Conservation (phyloP, 2,113 vertebrate genomes). For the Tursiops truncatus region DNA sequence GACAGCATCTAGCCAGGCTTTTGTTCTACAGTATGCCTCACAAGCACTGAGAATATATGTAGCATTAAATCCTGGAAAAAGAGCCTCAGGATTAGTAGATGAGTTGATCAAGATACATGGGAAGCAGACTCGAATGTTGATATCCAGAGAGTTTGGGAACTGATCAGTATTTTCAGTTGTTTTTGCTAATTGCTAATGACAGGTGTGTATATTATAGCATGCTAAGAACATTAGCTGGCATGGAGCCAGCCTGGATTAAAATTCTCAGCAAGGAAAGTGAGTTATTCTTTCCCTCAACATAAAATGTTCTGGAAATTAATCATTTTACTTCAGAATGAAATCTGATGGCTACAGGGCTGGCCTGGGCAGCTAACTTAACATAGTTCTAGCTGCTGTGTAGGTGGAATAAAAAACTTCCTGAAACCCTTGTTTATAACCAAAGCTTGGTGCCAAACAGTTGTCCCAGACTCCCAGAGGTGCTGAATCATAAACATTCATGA, state of each 20-base stretch:
- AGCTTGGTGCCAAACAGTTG: slow-evolving; percentile 65
- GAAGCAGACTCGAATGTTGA: neutral
- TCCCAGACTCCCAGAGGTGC: slow-evolving; percentile 14
- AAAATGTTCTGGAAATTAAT: slow-evolving; percentile 60
- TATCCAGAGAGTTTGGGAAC: neutral
- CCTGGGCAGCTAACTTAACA: slow-evolving; percentile 44
- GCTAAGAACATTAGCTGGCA: neutral
- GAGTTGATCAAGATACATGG: neutral
- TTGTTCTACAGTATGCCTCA: neutral
- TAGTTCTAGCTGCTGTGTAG: slow-evolving; percentile 43
- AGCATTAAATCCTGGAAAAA: neutral
- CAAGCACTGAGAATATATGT: neutral
- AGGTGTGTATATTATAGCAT: neutral
- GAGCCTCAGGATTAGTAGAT: neutral
- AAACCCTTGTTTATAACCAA: slow-evolving; percentile 63
- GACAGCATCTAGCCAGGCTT: neutral
- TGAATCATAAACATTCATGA: slow-evolving; percentile 60
- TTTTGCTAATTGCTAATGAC: slow-evolving; percentile 43
- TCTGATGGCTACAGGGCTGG: slow-evolving; percentile 35
- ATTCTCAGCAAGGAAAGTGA: slow-evolving; percentile 37
- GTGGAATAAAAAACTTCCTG: slow-evolving; percentile 55
- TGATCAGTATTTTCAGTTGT: neutral
- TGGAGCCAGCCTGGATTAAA: slow-evolving; percentile 37
- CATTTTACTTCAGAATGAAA: slow-evolving; percentile 61
- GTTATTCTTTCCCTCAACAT: neutral